Percentiles rank a stretch among this genome's conserved stretches.
These are phyloP conservation scores for Gopherus flavomarginatus DNA, from an alignment of 2,113 vertebrate genomes.

Conservation along the genomic window DNA sequence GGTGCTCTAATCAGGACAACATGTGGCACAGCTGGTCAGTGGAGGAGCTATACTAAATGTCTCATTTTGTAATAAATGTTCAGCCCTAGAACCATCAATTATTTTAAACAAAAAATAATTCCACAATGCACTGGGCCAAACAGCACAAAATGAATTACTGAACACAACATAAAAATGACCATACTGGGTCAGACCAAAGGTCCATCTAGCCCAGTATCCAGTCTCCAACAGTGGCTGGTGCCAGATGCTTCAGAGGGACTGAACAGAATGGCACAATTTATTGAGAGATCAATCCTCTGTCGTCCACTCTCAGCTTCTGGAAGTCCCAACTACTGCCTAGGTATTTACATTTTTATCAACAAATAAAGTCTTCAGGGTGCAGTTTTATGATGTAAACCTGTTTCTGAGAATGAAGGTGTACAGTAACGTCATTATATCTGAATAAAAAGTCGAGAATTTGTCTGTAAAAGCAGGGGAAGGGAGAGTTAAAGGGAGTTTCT, in stretches of 20 bases:
- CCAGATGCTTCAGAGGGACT: too few species aligned
- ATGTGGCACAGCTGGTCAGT: not conserved
- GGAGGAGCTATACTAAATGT: not conserved
- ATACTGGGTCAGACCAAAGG: too few species aligned
- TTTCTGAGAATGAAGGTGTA: not conserved
- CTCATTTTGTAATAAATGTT: not conserved
- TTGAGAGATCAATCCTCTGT: too few species aligned
- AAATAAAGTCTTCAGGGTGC: rapidly evolving
- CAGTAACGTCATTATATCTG: not conserved
- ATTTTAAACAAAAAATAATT: not conserved
- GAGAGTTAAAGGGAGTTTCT: not conserved
- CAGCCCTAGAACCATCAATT: not conserved
- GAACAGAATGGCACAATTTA: too few species aligned
- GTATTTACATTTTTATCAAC: too few species aligned
- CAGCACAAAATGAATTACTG: not conserved
- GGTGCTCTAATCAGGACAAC: not conserved
- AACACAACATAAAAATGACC: too few species aligned
- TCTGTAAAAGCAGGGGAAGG: not conserved
- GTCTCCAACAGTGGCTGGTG: too few species aligned
- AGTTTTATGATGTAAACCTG: not conserved
- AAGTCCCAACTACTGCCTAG: not conserved
- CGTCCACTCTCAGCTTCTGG: too few species aligned
- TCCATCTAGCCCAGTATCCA: too few species aligned
- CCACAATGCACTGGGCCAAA: not conserved
- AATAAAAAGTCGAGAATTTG: not conserved